phyloP scores from a whole-genome alignment of 2,888 invertebrate genomes.

The Omphaloscelis lunosa region DNA sequence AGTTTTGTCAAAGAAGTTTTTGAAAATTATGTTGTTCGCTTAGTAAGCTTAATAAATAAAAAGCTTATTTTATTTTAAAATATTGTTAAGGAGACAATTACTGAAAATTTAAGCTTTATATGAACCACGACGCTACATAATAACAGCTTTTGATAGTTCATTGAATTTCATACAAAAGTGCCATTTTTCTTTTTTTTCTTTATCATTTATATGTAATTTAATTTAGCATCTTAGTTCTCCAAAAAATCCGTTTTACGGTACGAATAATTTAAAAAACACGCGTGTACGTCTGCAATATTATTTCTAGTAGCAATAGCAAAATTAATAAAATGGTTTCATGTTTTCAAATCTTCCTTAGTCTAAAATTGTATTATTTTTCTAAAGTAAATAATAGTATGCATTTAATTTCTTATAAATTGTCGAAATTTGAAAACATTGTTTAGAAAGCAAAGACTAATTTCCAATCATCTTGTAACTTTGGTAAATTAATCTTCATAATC shows the following conservation, averaged over 20 bases:
- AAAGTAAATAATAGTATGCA: neutral
- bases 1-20: neutral
- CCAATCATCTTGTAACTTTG: conserved; percentile 33
- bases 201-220: neutral
- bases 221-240: neutral
- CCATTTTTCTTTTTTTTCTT: neutral
- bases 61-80: neutral
- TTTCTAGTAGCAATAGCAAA: conserved; percentile 46
- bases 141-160: neutral
- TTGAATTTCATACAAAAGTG: neutral
- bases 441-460: conserved; percentile 64
- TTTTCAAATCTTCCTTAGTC: conserved; percentile 40
- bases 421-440: conserved; percentile 47
- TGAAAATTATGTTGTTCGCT: neutral
- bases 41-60: neutral
- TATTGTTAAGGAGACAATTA: neutral
- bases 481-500: conserved; percentile 35
- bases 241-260: neutral
- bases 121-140: neutral
- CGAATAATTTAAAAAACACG: conserved; percentile 32
- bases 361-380: neutral
- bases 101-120: neutral
- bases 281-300: conserved; percentile 47
- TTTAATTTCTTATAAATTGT: neutral
- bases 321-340: conserved; percentile 50